Evolutionary conservation across 2,797 vertebrate species (phyloP).

Genomic region (Champsocephalus esox): DNA sequence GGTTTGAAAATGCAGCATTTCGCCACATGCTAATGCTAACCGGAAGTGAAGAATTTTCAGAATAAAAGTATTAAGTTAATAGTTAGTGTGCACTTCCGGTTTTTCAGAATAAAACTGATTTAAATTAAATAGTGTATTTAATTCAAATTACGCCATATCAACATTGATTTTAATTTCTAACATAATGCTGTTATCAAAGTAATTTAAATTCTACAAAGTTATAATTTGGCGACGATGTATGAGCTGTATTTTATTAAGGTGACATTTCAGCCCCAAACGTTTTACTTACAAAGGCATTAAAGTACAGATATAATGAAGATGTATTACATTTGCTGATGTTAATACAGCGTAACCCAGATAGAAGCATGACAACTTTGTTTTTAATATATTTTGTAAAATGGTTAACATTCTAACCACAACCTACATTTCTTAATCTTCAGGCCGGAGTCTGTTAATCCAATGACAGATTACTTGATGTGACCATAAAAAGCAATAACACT

Average conservation of each 20-base stretch:
- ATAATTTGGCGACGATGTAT: not conserved
- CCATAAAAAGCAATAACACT: constrained; percentile 44
- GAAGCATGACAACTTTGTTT: not conserved
- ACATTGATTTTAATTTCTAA: too few species aligned
- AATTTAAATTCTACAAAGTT: not conserved
- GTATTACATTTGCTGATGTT: not conserved
- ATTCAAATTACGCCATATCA: too few species aligned
- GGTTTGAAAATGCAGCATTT: too few species aligned
- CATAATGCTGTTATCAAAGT: too few species aligned
- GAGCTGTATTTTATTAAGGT: not conserved
- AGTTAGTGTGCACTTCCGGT: too few species aligned
- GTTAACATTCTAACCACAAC: not conserved
- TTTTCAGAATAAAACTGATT: too few species aligned
- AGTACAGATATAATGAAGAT: not conserved
- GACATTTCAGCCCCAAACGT: not conserved
- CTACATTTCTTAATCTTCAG: constrained; percentile 19
- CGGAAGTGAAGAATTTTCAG: too few species aligned
- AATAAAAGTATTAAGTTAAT: too few species aligned
- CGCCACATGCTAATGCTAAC: too few species aligned
- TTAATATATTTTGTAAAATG: not conserved
- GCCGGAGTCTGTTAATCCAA: constrained; percentile 11
- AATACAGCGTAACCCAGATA: not conserved
- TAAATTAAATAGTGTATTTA: too few species aligned
- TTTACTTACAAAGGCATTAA: not conserved
- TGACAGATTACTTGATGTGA: constrained; percentile 16